Base-by-base conservation (phyloP, 2,797 vertebrate species). In the Coreius guichenoti region DNA sequence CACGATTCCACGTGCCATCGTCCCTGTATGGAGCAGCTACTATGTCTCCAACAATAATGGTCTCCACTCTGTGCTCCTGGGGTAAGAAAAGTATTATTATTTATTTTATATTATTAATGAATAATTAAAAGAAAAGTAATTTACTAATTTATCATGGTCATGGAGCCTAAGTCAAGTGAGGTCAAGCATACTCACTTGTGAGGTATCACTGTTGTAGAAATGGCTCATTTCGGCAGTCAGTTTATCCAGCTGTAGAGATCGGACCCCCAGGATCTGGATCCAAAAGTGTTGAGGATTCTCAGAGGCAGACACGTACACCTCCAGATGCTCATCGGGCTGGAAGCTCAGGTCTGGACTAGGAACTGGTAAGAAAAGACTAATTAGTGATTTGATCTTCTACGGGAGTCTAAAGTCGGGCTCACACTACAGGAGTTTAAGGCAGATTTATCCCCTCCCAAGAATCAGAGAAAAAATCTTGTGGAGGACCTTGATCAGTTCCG, bases 281-380 rank as follows among this genome's bases (percentile, higher is more conserved):
- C 97, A 99, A 93, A 98, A 98, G 90, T 98, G 97, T 70, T 94
- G 92, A 0, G 98, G 98, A 89, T 95, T 96, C 83, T 97, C 97
- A 0, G 90, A 87, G 0, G 98, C 97, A 0, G 97, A 98, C 49
- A 99, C 95, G 0, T 96, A 98, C 33, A 98, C 96, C 45, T 99
- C 97, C 0, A 98, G 92, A 90, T 96, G 95, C 87, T 98, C 97
- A 0, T 97, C 96, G 0, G 96, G 96, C 16, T 95, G 96, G 91
- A 97, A 97, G 92, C 95, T 96, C 91, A 97, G 95, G 88, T 97
- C 97, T 0, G 97, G 97, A 90, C 97, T 98, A 87, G 97, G 96
- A 73, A 98, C 98, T 98, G 87, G 83, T 26, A 31, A 16, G 36
- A 76, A 72, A 2, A 75, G 26, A 39, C 4, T 8, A 26, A 69